Conservation (phyloP, 2,113 vertebrate genomes). For the Chrysochloris asiatica region DNA sequence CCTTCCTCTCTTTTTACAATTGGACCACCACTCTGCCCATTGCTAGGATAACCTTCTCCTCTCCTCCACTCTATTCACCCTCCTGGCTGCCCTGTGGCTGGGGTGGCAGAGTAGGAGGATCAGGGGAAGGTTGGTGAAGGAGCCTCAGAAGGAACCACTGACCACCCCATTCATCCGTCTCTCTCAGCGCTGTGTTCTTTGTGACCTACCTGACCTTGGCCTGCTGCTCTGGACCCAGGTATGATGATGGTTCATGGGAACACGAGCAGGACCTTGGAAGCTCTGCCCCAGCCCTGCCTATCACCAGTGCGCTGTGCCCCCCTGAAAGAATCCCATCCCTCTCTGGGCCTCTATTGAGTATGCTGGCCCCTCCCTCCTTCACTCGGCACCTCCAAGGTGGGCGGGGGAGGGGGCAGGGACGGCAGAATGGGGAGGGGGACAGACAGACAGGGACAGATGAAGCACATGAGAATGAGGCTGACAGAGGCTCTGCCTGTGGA, state of each 20-base stretch:
- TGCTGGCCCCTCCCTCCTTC: background rate
- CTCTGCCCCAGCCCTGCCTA: background rate
- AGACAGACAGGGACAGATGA: background rate
- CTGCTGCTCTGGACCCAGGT: constrained; percentile 94
- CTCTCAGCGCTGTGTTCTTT: constrained; percentile 92
- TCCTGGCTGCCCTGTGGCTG: background rate
- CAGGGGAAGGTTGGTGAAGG: background rate
- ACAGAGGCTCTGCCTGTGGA: background rate
- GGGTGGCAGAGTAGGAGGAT: background rate
- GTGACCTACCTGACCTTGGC: constrained; percentile 94
- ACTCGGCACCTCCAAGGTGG: background rate
- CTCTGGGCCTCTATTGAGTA: background rate
- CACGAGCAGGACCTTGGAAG: background rate
- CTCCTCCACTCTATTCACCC: background rate
- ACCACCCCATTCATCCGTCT: background rate
- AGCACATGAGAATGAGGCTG: background rate
- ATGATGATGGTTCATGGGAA: constrained; percentile 36
- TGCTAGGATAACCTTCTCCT: background rate
- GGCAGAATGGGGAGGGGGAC: too few relatives aligned
- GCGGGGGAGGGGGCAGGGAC: too few relatives aligned
- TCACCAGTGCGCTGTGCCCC: background rate
- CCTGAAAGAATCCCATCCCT: background rate
- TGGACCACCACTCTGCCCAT: background rate
- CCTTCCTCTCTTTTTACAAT: background rate
- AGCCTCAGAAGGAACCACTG: background rate